These are phyloP conservation scores for Parauchenoglanis punctatus DNA, from an alignment of 2,797 vertebrate species.

Conservation along the genomic window DNA sequence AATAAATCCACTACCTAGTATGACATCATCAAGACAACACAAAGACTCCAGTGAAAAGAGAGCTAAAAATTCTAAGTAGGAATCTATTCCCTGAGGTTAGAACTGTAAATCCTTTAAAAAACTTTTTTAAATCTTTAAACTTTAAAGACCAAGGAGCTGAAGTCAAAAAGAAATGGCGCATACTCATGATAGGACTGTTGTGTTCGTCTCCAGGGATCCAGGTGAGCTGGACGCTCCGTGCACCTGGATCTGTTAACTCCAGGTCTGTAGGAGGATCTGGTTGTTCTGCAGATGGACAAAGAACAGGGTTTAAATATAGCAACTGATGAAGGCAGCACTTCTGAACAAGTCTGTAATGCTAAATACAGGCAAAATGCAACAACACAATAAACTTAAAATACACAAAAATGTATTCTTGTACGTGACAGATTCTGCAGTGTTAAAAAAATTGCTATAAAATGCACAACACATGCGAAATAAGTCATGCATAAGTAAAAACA, in stretches of 20 bases:
- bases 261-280: slow-evolving; percentile 93
- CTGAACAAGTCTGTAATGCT: not conserved
- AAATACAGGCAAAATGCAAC: not conserved
- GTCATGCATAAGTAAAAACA: not conserved
- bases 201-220: slow-evolving; percentile 95
- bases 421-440: too few relatives aligned
- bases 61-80: not conserved
- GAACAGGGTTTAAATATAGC: slow-evolving; percentile 10
- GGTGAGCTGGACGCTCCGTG: slow-evolving; percentile 87
- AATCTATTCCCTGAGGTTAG: not conserved
- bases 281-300: slow-evolving; percentile 77
- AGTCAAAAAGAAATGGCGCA: slow-evolving; percentile 42
- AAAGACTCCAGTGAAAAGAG: not conserved
- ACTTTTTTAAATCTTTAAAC: not conserved
- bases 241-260: slow-evolving; percentile 87
- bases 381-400: not conserved
- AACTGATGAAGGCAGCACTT: slow-evolving; percentile 28
- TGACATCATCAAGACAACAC: not conserved
- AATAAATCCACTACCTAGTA: not conserved
- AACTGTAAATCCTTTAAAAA: not conserved
- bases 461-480: slow-evolving; percentile 1
- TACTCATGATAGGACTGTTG: slow-evolving; percentile 92
- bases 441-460: slow-evolving; percentile 22
- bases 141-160: not conserved
- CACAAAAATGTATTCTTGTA: not conserved